Conservation (phyloP, 2,797 vertebrate species). For the Gambusia yucatana region DNA sequence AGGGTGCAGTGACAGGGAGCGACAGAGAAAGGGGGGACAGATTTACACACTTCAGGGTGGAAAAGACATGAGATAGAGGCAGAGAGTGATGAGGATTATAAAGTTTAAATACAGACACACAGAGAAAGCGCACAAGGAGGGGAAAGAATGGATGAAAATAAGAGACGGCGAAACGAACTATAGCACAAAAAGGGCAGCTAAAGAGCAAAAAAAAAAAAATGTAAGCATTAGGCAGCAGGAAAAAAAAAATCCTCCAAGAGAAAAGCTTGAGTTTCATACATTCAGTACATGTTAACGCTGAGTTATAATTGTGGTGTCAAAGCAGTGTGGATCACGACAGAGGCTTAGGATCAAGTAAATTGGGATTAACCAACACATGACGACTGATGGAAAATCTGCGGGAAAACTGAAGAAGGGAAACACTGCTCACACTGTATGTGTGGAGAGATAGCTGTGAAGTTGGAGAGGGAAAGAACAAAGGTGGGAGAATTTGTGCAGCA, state of each 20-base stretch:
- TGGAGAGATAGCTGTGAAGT: constrained; percentile 34
- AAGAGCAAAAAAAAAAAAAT: constrained; percentile 17
- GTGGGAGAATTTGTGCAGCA: constrained; percentile 55
- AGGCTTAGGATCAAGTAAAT: constrained; percentile 72
- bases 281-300: constrained; percentile 50
- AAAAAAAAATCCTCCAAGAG: constrained; percentile 13
- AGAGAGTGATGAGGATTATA: constrained; percentile 79
- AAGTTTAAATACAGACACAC: constrained; percentile 77
- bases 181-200: constrained; percentile 41
- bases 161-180: constrained; percentile 23
- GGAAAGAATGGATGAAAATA: constrained; percentile 52
- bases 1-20: constrained; percentile 57
- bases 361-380: constrained; percentile 74
- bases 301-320: constrained; percentile 59
- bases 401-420: constrained; percentile 43
- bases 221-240: constrained; percentile 8
- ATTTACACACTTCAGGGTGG: constrained; percentile 77
- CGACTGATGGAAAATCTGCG: constrained; percentile 57
- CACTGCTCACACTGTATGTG: constrained; percentile 40
- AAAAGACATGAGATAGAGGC: constrained; percentile 70
- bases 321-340: constrained; percentile 59
- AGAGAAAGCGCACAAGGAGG: constrained; percentile 46
- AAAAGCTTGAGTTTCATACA: constrained; percentile 39
- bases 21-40: constrained; percentile 34
- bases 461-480: constrained; percentile 43